Evolutionary conservation across 2,113 vertebrate genomes (phyloP).

Genomic region (Acrocephalus arundinaceus): DNA sequence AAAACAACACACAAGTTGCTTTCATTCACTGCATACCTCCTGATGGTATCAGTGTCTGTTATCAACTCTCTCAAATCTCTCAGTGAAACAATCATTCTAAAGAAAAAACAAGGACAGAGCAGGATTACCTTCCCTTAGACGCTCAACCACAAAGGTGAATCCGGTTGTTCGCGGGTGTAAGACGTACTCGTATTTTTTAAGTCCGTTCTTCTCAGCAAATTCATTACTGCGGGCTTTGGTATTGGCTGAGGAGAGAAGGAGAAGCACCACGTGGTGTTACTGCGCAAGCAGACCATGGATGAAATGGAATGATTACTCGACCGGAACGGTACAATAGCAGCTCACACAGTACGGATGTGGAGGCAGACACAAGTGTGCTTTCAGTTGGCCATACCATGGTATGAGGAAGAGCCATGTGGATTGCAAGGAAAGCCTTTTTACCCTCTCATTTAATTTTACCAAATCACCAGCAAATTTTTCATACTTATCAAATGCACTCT

Average conservation of each 20-base stretch:
- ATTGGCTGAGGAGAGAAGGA: slow-evolving; percentile 77
- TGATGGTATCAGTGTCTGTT: neutral
- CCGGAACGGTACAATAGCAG: neutral
- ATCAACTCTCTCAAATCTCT: neutral
- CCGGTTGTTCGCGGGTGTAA: slow-evolving; percentile 94
- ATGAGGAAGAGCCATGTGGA: neutral
- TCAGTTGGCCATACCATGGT: neutral
- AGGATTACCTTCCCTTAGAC: slow-evolving; percentile 87
- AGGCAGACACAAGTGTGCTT: neutral
- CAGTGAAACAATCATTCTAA: neutral
- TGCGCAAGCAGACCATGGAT: neutral
- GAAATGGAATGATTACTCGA: neutral
- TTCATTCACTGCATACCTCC: neutral
- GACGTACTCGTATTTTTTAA: slow-evolving; percentile 89
- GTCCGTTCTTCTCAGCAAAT: slow-evolving; percentile 87
- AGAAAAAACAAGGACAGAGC: neutral
- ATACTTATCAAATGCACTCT: neutral
- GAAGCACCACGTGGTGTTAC: neutral
- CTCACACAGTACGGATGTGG: neutral
- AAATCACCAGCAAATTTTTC: neutral
- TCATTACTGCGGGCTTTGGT: slow-evolving; percentile 87
- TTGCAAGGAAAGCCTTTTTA: slow-evolving; percentile 35
- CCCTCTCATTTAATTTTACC: neutral
- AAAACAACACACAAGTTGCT: neutral
- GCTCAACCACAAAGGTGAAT: slow-evolving; percentile 93